Evolutionary conservation across 2,888 invertebrate species (phyloP), one percentile per base, ranked within the genome.

Genomic region (Torymus aiolomorphi): DNA sequence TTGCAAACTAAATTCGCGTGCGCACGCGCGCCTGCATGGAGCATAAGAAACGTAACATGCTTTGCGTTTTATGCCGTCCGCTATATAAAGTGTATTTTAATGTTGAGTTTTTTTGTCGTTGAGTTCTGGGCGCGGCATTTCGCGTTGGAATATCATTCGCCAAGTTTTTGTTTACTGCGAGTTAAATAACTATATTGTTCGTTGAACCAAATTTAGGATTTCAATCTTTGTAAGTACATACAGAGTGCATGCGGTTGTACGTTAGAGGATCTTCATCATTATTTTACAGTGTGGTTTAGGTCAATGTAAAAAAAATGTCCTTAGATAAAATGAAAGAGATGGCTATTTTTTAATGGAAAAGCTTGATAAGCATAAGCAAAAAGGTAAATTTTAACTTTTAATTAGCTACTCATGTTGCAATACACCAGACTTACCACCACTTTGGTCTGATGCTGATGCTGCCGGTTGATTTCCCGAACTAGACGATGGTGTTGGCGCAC

Each of bases 361-460:
- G 42, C 42, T 42, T 10, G 42, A 42, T 42, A 42, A 42, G 42
- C 42, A 42, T 42, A 42, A 42, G 42, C 42, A 42, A 42, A 42
- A 42, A 31, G 31, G 31, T 31, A 71, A 71, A 12, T 18, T 11
- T 61, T 8, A 67, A 61, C 57, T 63, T 52, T 16, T 59, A 24
- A 42, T 42, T 42, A 42, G 42, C 42, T 42, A 42, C 42, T 42
- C 4, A 8, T 42, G 4, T 42, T 16, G 31, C 10, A 11, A 18
- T 8, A 14, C 5, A 18, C 66, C 18, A 16, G 63, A 81, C 81
- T n/a, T 76, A 81, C 80, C 88, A 86, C 87, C 86, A 78, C 85
- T 86, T 82, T 88, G 87, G 78, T 87, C 88, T 52, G 88, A 85
- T 76, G 87, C 86, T 71, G 85, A 84, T 79, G 86, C 85, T 59